These are phyloP conservation scores for Meandrina meandrites DNA, from an alignment of 92 coral and sea anemone species.

Conservation along the genomic window DNA sequence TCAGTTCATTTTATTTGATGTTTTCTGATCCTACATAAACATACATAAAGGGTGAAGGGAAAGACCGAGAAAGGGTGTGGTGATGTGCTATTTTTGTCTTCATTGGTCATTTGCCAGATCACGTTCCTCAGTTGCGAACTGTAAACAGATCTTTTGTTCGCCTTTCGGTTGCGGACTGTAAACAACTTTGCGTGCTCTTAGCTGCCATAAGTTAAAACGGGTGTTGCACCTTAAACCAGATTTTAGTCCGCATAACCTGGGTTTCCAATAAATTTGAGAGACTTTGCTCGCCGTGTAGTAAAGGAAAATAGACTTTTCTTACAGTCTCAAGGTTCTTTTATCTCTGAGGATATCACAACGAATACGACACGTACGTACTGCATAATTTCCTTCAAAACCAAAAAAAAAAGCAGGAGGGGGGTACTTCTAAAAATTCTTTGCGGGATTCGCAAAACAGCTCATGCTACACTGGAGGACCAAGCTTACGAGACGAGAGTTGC, in stretches of 20 bases:
- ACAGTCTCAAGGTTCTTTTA: not conserved
- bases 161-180: not conserved
- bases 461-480: no score
- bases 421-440: no score
- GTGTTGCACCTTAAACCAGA: no score
- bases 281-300: not conserved
- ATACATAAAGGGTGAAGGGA: no score
- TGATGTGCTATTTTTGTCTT: not conserved
- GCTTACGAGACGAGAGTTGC: no score
- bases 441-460: no score
- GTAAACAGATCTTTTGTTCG: not conserved
- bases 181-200: slow-evolving; percentile 18
- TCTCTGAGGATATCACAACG: no score
- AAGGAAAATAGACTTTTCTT: no score
- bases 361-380: no score
- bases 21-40: not conserved
- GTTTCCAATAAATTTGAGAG: not conserved
- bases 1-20: not conserved
- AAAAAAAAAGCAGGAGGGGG: no score
- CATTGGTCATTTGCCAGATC: not conserved
- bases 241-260: not conserved
- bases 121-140: not conserved
- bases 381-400: no score
- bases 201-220: not conserved
- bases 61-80: not conserved